Conservation (phyloP, 2,113 vertebrate species). For the Eudorcas thomsonii region DNA sequence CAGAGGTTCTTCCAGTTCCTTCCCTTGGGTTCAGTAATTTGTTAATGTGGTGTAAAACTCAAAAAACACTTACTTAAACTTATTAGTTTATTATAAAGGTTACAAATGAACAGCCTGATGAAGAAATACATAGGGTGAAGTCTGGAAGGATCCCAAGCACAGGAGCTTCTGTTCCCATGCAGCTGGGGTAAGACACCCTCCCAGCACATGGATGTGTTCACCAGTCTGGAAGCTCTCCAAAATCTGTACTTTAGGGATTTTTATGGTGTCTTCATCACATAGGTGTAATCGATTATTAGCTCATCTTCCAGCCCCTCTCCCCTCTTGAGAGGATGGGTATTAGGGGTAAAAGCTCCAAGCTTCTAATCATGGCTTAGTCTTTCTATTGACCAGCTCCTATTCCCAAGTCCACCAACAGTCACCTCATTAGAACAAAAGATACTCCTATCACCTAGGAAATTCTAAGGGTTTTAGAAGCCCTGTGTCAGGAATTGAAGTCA, state of each 20-base stretch:
- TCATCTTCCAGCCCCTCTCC: neutral
- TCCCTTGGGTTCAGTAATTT: neutral
- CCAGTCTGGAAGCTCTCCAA: neutral
- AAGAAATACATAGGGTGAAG: neutral
- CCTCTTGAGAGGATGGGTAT: neutral
- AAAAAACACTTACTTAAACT: neutral
- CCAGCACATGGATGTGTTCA: neutral
- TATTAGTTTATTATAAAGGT: neutral
- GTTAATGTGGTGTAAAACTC: neutral
- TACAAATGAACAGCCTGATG: neutral
- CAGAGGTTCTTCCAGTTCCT: neutral
- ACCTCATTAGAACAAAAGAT: neutral
- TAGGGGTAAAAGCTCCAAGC: neutral
- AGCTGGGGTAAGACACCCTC: neutral
- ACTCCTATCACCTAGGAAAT: neutral
- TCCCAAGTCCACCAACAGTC: neutral
- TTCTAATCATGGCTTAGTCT: neutral
- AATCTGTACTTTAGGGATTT: neutral
- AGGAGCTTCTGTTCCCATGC: neutral
- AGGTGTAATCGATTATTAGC: neutral
- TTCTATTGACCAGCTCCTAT: neutral
- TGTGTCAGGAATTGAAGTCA: neutral
- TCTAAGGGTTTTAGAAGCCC: neutral
- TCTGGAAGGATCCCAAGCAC: neutral
- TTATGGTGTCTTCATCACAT: neutral